Percentiles rank a stretch among this genome's conserved stretches.
Conservation (phyloP, 2,888 invertebrate species). For the Epistrophe eligans region DNA sequence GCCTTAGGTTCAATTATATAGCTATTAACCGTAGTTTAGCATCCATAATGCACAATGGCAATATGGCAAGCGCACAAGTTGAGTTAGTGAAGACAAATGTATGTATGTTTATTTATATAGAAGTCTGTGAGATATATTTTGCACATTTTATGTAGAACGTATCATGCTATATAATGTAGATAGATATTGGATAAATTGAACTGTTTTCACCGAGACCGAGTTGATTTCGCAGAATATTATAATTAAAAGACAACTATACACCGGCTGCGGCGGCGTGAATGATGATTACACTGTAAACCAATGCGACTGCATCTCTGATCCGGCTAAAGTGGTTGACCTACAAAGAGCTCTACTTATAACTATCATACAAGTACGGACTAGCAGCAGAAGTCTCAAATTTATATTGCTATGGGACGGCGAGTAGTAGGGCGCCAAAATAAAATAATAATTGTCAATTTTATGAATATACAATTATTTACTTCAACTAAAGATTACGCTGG, state of each 20-base stretch:
- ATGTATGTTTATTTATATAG: not conserved
- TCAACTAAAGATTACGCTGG: no score
- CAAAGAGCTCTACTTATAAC: constrained; percentile 38
- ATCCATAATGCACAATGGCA: not conserved
- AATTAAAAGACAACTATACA: constrained; percentile 67
- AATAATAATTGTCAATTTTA: no score
- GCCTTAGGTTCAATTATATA: constrained; percentile 8
- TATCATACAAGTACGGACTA: not conserved
- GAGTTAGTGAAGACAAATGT: not conserved
- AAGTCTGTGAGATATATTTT: not conserved
- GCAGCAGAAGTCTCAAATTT: no score
- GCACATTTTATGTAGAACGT: constrained; percentile 16
- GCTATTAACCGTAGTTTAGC: not conserved
- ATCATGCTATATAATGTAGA: not conserved
- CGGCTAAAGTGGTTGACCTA: constrained; percentile 65
- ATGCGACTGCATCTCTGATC: constrained; percentile 52
- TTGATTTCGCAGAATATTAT: constrained; percentile 44
- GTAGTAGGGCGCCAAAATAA: not conserved
- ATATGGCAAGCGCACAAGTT: constrained; percentile 10
- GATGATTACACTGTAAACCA: not conserved
- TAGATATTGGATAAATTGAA: not conserved
- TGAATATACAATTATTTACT: no score
- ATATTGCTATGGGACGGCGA: no score
- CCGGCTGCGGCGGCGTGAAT: constrained; percentile 25
- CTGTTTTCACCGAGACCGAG: constrained; percentile 20